Conservation (phyloP, 1,140 invertebrate genomes). For the Daktulosphaira vitifoliae region DNA sequence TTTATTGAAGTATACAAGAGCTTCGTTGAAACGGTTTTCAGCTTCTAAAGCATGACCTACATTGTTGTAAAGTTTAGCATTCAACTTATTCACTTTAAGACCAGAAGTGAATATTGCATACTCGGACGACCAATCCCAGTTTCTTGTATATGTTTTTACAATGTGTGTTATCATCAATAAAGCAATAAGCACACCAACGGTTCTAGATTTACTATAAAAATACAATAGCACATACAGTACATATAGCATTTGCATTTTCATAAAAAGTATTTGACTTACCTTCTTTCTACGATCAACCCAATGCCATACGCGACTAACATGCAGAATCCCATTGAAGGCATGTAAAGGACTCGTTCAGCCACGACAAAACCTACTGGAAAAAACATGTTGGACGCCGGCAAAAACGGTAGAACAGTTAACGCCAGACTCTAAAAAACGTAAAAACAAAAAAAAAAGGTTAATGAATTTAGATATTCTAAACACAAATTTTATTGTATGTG, state of each 20-base stretch:
- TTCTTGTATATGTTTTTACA: constrained; percentile 73
- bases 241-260: neutral
- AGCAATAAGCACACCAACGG: constrained; percentile 53
- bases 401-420: constrained; percentile 79
- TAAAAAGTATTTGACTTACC: constrained; percentile 41
- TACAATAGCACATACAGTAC: neutral
- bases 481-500: too few species aligned
- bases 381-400: constrained; percentile 94
- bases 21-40: constrained; percentile 71
- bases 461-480: too few species aligned
- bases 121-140: constrained; percentile 87
- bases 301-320: constrained; percentile 79
- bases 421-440: constrained; percentile 64
- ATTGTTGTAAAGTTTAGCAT: constrained; percentile 95
- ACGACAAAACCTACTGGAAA: constrained; percentile 96
- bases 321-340: constrained; percentile 96
- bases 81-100: constrained; percentile 78
- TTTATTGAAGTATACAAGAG: constrained; percentile 82
- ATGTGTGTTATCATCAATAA: constrained; percentile 61
- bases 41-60: constrained; percentile 90
- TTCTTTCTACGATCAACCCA: constrained; percentile 48
- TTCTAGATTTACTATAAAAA: constrained; percentile 44
- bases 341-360: constrained; percentile 89
- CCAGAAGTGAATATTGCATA: constrained; percentile 89
- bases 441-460: too few species aligned